Evolutionary conservation across 1,140 invertebrate genomes (phyloP).

Genomic region (Lasaia peninsularis): DNA sequence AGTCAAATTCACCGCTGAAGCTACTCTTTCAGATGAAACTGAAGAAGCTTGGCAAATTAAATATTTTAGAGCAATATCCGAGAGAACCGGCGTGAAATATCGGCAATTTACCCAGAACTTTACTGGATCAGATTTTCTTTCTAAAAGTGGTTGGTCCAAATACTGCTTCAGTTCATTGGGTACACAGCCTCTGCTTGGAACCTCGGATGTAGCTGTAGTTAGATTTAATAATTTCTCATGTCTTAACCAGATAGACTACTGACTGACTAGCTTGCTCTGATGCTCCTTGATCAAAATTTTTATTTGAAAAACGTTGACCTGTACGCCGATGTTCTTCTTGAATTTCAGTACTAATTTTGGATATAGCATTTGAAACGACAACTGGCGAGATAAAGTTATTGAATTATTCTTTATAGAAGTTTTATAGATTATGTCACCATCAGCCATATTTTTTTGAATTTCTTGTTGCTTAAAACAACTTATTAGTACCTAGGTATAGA

Average conservation of each 20-base stretch:
- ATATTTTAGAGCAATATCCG: constrained; percentile 24
- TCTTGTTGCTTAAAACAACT: too few relatives aligned
- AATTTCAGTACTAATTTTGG: constrained; percentile 21
- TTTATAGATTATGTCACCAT: too few relatives aligned
- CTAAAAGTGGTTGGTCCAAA: constrained; percentile 22
- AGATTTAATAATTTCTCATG: constrained; percentile 28
- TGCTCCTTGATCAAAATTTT: constrained; percentile 24
- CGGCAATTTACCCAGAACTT: constrained; percentile 21
- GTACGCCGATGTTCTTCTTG: constrained; percentile 15
- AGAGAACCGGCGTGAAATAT: constrained; percentile 25
- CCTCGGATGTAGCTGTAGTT: constrained; percentile 23
- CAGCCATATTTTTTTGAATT: too few relatives aligned
- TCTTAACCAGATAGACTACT: constrained; percentile 23
- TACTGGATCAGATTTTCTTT: constrained; percentile 21
- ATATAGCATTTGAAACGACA: constrained; percentile 19
- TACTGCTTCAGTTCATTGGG: constrained; percentile 19
- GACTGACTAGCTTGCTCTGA: constrained; percentile 22
- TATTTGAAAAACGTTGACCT: constrained; percentile 23
- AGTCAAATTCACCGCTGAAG: constrained; percentile 24
- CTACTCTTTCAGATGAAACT: constrained; percentile 24
- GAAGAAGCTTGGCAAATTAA: constrained; percentile 24
- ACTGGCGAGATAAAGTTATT: constrained; percentile 20
- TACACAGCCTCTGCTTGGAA: constrained; percentile 24
- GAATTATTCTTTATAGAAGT: too few relatives aligned
- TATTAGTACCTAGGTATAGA: too few relatives aligned